Evolutionary conservation across 1,140 invertebrate genomes (phyloP), one percentile per base, ranked within the genome.

Genomic region (Philaenus spumarius): DNA sequence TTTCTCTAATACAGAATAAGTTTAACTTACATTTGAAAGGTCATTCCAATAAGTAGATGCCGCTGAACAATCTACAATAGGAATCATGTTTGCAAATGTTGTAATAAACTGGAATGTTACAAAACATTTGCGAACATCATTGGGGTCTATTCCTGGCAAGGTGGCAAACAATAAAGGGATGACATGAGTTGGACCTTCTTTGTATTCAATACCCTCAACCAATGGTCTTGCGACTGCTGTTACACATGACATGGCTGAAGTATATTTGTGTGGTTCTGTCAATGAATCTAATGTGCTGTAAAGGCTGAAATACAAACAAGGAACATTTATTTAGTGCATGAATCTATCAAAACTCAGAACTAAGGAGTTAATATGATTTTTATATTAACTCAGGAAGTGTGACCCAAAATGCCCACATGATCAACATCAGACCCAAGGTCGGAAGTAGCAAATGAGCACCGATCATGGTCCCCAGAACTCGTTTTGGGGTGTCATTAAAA

Each of bases 111-210:
- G 46, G 62, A 94, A 81, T 0, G 89, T 83, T 24, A 87, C 80
- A 64, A 91, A 77, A 59, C 83, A 89, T 68, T 97, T 97, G 57
- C 82, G 81, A 30, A 86, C 79, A 72, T 97, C 94, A 68, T 96
- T 97, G 0, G 90, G 83, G 74, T 97, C 93, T 40, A 97, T 87
- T 5, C 91, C 92, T 0, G 93, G 93, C 12, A 97, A 71, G 1
- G 86, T 77, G 1, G 83, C 80, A 65, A 89, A 82, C 2, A 96
- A 72, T 3, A 97, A 72, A 1, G 90, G 89, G 2, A 96, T 77
- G 0, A 94, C 82, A 67, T 94, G 86, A 0, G 80, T 81, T 23
- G 85, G 84, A 12, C 90, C 90, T 69, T 90, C 87, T 6, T 83
- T 79, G 71, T 84, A 91, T 56, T 76, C 72, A 4, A 80, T 76